A percentile compares a stretch with the other conserved stretches of the same genome.
These are phyloP conservation scores for Orbicella faveolata DNA, from an alignment of 64 coral and sea anemone genomes.

Conservation along the genomic window DNA sequence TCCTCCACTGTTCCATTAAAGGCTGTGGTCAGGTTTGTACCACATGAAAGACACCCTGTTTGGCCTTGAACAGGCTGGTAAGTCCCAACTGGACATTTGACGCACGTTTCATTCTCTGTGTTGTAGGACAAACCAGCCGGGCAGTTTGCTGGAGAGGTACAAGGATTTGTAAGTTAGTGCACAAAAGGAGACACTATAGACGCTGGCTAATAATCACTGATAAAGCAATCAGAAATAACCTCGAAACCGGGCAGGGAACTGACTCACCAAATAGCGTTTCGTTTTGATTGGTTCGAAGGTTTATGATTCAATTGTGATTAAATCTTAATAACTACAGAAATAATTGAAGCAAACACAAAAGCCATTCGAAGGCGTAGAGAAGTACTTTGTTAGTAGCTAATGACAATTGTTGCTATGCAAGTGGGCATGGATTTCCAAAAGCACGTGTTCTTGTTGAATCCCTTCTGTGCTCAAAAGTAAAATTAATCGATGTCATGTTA, in stretches of 20 bases:
- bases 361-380: too few species aligned
- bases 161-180: neutral
- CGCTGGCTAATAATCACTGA: neutral
- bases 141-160: neutral
- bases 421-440: too few species aligned
- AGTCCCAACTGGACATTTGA: neutral
- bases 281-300: too few species aligned
- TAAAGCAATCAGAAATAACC: neutral
- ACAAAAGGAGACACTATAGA: neutral
- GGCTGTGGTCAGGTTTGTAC: neutral
- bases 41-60: conserved; percentile 1
- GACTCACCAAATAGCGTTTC: too few species aligned
- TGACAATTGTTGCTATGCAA: too few species aligned
- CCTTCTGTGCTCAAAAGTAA: too few species aligned
- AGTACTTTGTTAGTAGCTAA: too few species aligned
- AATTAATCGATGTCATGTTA: too few species aligned
- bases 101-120: neutral
- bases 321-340: too few species aligned
- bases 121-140: neutral
- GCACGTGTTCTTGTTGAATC: too few species aligned
- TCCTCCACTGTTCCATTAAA: conserved; percentile 14
- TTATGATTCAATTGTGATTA: too few species aligned
- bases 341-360: neutral
- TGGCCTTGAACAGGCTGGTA: conserved; percentile 18
- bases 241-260: too few species aligned